A percentile compares a stretch with the other conserved stretches of the same genome.
phyloP scores from a whole-genome alignment of 2,797 vertebrate genomes.

The Micropoecilia bifurca region DNA sequence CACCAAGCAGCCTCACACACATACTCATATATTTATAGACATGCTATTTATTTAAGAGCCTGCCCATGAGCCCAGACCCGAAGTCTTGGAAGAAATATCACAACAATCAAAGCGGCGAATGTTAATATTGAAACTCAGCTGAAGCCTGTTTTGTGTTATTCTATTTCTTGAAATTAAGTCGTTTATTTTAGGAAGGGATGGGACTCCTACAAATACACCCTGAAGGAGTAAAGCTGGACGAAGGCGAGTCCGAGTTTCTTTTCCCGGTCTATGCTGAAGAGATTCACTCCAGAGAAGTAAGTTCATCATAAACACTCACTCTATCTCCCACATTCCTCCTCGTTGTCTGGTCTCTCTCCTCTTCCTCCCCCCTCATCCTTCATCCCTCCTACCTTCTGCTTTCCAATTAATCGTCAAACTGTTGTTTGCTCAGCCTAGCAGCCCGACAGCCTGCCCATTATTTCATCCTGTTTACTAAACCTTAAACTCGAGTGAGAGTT shows the following conservation, averaged over 20 bases:
- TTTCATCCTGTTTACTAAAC: constrained; percentile 30
- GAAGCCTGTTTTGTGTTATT: not conserved
- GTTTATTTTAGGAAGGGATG: constrained; percentile 88
- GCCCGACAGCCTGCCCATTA: constrained; percentile 12
- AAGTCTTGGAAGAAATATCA: not conserved
- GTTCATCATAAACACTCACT: constrained; percentile 45
- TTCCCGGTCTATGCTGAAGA: constrained; percentile 92
- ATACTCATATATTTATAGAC: not conserved
- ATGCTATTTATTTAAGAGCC: constrained; percentile 5
- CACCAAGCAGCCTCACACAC: constrained; percentile 21
- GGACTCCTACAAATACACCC: constrained; percentile 88
- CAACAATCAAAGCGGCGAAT: not conserved
- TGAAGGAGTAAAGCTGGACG: constrained; percentile 90
- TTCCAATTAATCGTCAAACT: constrained; percentile 18
- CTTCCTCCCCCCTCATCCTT: too few species aligned
- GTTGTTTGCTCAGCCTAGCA: constrained; percentile 23
- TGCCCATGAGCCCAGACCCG: not conserved
- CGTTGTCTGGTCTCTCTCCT: not conserved
- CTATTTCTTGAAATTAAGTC: not conserved
- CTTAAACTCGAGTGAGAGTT: constrained; percentile 25
- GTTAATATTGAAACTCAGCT: not conserved
- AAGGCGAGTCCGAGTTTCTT: constrained; percentile 94
- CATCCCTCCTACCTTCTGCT: not conserved
- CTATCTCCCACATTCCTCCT: constrained; percentile 16
- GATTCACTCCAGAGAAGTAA: constrained; percentile 94